phyloP scores from a whole-genome alignment of 2,888 invertebrate genomes.

The Leptarthrus brevirostris region DNA sequence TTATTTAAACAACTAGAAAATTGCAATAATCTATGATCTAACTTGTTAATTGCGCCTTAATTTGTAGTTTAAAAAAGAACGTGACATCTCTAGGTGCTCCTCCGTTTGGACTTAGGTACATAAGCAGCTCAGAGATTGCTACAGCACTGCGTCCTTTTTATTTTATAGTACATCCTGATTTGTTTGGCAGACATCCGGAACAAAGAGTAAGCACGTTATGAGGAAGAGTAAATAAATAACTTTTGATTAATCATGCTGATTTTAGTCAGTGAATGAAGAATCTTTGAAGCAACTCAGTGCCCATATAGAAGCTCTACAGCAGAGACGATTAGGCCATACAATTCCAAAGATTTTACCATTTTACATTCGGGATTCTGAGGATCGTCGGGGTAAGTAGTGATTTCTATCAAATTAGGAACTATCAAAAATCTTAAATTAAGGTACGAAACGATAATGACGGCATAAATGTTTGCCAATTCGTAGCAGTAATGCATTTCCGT shows the following conservation, averaged over 20 bases:
- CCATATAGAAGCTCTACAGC: slow-evolving; percentile 81
- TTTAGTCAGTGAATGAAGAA: slow-evolving; percentile 86
- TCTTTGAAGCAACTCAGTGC: slow-evolving; percentile 89
- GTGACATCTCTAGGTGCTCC: not conserved
- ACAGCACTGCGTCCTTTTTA: slow-evolving; percentile 93
- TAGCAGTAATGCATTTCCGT: no score
- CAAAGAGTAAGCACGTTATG: slow-evolving; percentile 76
- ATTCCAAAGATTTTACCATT: slow-evolving; percentile 77
- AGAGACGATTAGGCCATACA: slow-evolving; percentile 70
- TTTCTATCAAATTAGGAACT: no score
- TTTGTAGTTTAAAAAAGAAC: slow-evolving; percentile 16
- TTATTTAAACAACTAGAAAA: not conserved
- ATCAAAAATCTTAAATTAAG: no score
- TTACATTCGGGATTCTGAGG: slow-evolving; percentile 74
- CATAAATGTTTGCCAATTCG: no score
- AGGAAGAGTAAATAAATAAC: no score
- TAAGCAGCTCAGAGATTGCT: slow-evolving; percentile 86
- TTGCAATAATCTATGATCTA: not conserved
- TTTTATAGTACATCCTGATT: slow-evolving; percentile 94
- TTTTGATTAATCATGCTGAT: not conserved
- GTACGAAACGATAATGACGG: no score
- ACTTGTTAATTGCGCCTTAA: not conserved
- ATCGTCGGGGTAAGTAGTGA: slow-evolving; percentile 27
- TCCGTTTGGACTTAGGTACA: slow-evolving; percentile 55
- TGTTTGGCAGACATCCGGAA: slow-evolving; percentile 91